Conservation (phyloP, 2,797 vertebrate genomes). For the Gila robusta region DNA sequence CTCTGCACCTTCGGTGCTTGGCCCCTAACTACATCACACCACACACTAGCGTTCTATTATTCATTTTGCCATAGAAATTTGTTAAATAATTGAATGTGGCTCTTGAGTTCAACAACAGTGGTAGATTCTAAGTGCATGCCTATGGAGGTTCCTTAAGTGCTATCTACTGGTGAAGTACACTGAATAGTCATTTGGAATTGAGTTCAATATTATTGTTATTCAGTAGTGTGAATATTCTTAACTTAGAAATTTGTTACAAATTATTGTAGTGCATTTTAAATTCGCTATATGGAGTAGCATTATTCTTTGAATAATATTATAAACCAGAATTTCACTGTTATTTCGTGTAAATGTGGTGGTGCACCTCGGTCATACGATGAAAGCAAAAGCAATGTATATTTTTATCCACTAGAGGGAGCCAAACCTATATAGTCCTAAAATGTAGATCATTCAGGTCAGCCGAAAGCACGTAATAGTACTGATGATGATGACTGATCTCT, state of each 20-base stretch:
- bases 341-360: neutral
- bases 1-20: no score
- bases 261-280: neutral
- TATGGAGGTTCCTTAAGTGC: neutral
- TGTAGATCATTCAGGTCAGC: neutral
- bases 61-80: no score
- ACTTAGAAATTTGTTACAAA: neutral
- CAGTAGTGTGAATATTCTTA: neutral
- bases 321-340: neutral
- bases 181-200: neutral
- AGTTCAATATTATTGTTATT: no score
- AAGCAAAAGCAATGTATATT: neutral
- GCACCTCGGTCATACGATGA: neutral
- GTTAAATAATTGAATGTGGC: no score
- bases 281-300: fast-evolving
- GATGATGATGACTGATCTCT: neutral
- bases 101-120: neutral
- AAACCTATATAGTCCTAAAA: neutral
- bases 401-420: conserved; percentile 5
- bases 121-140: neutral
- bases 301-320: neutral
- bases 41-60: no score
- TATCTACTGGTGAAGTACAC: neutral
- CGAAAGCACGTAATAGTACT: neutral
- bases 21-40: no score